Evolutionary conservation across 2,888 invertebrate species (phyloP), one percentile per base, ranked within the genome.

Genomic region (Dendrolimus pini): DNA sequence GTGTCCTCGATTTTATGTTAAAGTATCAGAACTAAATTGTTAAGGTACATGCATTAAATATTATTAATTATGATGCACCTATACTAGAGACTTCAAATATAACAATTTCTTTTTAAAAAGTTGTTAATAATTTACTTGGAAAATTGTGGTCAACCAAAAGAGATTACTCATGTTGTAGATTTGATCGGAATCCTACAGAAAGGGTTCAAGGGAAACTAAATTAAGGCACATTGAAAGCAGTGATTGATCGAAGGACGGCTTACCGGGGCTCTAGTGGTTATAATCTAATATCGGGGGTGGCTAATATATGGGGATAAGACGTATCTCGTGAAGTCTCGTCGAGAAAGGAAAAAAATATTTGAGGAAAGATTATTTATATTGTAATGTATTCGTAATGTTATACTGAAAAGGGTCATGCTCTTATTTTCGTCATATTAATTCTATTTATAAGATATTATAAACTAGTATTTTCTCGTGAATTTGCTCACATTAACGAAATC

Each of bases 171-270:
- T 58, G 58, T 47, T 12, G 9, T 47, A 55, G 60, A 58, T 61
- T 54, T 56, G 59, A 61, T 61, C 63, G 61, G 67, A 68, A 63
- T 66, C 61, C 63, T 60, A 62, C 60, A 61, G 57, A 61, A 65
- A 62, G 69, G 69, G 61, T 62, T 64, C 60, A 59, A 55, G 63
- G 65, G 57, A 63, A 66, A 68, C 63, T 68, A 70, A 72, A 73
- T 74, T 70, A 73, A 70, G 63, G 68, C 64, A 65, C 69, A 72
- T 69, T 64, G 60, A 61, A 62, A 64, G 61, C 56, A 61, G 67
- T 72, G 75, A 74, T 74, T 74, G 73, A 75, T 75, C 65, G 69
- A 61, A 62, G 63, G 65, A 62, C 65, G 59, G 58, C 60, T 65
- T 67, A 68, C 67, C 67, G 67, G 60, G 61, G 30, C 59, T 62